phyloP scores from a whole-genome alignment of 1,140 invertebrate species.

The Megathymus violae region DNA sequence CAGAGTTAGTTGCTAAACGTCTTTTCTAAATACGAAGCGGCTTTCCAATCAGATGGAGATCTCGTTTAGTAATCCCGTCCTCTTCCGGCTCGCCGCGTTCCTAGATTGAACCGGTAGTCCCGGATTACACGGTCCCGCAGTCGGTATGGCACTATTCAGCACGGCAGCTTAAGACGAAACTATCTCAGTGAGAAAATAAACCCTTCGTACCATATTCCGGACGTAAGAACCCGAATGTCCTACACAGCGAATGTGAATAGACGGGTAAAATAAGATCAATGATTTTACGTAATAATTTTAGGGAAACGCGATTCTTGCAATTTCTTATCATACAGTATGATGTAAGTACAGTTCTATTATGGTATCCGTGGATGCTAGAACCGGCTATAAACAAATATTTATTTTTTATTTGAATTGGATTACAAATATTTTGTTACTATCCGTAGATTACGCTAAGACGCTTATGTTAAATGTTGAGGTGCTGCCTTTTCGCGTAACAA shows the following conservation, averaged over 20 bases:
- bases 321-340: too few relatives aligned
- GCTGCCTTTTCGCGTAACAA: too few relatives aligned
- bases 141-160: constrained; percentile 1
- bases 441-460: too few relatives aligned
- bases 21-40: constrained; percentile 5
- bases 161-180: constrained; percentile 3
- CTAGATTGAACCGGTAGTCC: constrained; percentile 23
- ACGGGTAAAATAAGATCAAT: not conserved
- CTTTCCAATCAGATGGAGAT: constrained; percentile 25
- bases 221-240: not conserved
- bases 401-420: too few relatives aligned
- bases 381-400: too few relatives aligned
- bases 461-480: too few relatives aligned
- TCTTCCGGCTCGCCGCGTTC: constrained; percentile 11
- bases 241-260: not conserved
- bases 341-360: too few relatives aligned
- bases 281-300: not conserved
- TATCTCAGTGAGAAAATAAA: constrained; percentile 12
- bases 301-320: too few relatives aligned
- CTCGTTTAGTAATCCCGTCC: constrained; percentile 23
- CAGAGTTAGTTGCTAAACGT: not conserved
- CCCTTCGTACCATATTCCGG: not conserved
- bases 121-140: constrained; percentile 12
- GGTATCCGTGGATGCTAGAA: too few relatives aligned
- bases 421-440: too few relatives aligned